Evolutionary conservation across 2,113 vertebrate species (phyloP).

Genomic region (Tenebrosternarchus preto): DNA sequence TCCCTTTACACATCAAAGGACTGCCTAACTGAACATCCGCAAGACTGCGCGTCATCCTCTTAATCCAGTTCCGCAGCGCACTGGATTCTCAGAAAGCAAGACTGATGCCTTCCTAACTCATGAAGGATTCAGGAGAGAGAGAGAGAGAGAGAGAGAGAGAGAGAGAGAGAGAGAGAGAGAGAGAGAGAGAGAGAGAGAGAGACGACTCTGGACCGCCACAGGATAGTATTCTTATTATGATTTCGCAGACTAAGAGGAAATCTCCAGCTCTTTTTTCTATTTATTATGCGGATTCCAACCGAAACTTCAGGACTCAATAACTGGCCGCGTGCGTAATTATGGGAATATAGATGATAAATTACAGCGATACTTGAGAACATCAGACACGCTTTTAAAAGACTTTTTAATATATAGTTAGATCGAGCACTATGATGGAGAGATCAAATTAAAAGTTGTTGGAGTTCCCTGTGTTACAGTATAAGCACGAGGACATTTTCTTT

Average conservation of each 20-base stretch:
- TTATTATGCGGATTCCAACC: background rate
- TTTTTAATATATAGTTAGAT: background rate
- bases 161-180: too few relatives aligned
- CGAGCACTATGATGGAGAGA: background rate
- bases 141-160: too few relatives aligned
- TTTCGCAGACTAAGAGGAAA: background rate
- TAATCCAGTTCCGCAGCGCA: too few relatives aligned
- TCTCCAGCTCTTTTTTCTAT: background rate
- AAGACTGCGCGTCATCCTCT: too few relatives aligned
- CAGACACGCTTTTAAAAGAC: background rate
- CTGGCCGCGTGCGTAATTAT: background rate
- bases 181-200: too few relatives aligned
- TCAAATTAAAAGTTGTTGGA: background rate
- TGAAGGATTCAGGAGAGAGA: too few relatives aligned
- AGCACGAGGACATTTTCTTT: background rate
- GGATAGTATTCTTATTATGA: too few relatives aligned
- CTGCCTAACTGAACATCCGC: too few relatives aligned
- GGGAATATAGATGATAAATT: background rate
- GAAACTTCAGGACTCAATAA: background rate
- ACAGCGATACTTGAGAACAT: background rate
- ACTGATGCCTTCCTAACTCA: slow-evolving; percentile 6
- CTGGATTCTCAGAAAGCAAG: too few relatives aligned
- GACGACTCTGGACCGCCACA: too few relatives aligned
- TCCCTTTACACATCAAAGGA: too few relatives aligned
- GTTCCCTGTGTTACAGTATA: too few relatives aligned